These are phyloP conservation scores for Metridium senile DNA, from an alignment of 92 coral and sea anemone genomes.

Conservation along the genomic window DNA sequence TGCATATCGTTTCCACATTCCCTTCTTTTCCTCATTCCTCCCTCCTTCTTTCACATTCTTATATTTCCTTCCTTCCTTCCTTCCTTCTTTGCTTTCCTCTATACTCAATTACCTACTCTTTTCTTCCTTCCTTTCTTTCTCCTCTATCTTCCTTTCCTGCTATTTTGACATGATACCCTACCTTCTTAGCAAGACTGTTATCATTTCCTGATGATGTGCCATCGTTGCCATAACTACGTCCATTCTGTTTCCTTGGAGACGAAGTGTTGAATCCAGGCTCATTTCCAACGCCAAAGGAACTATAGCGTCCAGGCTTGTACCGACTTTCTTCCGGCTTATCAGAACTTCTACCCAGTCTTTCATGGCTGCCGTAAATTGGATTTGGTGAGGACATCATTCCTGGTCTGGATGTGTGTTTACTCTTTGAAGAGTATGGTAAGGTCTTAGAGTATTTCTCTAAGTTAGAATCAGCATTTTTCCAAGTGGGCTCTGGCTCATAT, in stretches of 20 bases:
- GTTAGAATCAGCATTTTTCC: neutral
- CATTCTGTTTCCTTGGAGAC: slow-evolving; percentile 10
- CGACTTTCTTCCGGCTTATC: neutral
- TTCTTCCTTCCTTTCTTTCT: neutral
- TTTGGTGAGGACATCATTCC: neutral
- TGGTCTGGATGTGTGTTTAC: slow-evolving; percentile 4
- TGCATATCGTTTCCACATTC: no score
- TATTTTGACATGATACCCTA: neutral
- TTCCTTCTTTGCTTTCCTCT: neutral
- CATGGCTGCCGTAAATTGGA: slow-evolving; percentile 25
- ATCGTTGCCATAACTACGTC: slow-evolving; percentile 1
- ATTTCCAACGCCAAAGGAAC: slow-evolving; percentile 6
- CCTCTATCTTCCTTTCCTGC: neutral
- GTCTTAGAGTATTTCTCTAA: slow-evolving; percentile 2
- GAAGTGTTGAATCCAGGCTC: slow-evolving; percentile 20
- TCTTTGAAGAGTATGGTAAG: neutral
- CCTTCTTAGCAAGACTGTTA: neutral
- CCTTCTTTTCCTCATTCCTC: no score
- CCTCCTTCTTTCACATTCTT: no score
- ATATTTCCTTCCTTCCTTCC: neutral
- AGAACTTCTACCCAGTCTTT: neutral
- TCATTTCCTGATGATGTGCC: neutral
- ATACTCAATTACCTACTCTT: neutral
- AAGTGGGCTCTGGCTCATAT: neutral
- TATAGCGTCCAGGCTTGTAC: slow-evolving; percentile 19